phyloP scores from a whole-genome alignment of 2,888 invertebrate species.

The Plebejus argus region DNA sequence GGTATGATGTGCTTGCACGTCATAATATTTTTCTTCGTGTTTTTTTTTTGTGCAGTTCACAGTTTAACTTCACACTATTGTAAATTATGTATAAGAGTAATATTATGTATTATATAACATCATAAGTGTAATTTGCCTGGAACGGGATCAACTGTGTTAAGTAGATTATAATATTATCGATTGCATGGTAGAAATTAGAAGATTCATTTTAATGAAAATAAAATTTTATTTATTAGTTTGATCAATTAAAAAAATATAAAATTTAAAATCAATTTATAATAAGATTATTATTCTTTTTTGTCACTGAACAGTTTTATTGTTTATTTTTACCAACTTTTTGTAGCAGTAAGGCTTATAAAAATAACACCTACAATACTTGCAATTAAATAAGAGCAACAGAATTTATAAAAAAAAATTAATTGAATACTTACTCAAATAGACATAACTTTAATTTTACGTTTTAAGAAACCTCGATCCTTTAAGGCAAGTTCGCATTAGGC shows the following conservation, averaged over 20 bases:
- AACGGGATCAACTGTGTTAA: conserved; percentile 78
- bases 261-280: neutral
- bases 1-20: too few species aligned
- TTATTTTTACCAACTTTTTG: neutral
- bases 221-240: neutral
- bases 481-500: too few species aligned
- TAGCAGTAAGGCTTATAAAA: neutral
- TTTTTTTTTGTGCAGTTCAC: neutral
- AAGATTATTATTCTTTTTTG: neutral
- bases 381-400: neutral
- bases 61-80: conserved; percentile 23
- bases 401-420: neutral
- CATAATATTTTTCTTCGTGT: neutral
- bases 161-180: conserved; percentile 54
- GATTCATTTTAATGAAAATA: neutral
- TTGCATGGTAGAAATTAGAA: conserved; percentile 24
- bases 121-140: conserved; percentile 72
- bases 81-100: conserved; percentile 14
- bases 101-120: conserved; percentile 43
- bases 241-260: neutral
- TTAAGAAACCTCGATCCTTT: neutral
- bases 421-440: neutral
- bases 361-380: neutral
- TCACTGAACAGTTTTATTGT: neutral
- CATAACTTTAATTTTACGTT: neutral